Base-by-base conservation (phyloP, 37 sponge, comb jelly and placozoan genomes). In the Aplysina aerophoba region DNA sequence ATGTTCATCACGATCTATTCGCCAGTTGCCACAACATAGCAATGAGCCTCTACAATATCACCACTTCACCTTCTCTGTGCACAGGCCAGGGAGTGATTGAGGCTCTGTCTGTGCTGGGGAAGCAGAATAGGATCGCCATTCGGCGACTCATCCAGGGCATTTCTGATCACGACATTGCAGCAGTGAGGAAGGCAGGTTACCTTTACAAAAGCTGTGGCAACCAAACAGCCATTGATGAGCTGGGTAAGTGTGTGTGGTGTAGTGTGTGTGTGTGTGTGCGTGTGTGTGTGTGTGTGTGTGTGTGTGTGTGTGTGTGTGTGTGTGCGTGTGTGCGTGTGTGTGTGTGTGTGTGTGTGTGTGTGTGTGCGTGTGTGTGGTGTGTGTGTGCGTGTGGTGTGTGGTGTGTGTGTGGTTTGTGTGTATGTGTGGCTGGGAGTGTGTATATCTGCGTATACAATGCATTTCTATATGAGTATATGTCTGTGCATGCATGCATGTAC, bases 181-280 rank as follows among this genome's bases (percentile, higher is more conserved):
- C 92, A 21, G 67, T 91, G 56, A 35, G 64, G 73, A 84, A 87
- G 58, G 57, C 81, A 67, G 38, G 37, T 20, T 8, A 60, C 36
- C 44, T 91, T 24, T 91, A 91, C 63, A 37, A 75, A 1, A 61
- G 88, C 21, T 91, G 92, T 57, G 31, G 79, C 30, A 72, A 91
- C 55, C 67, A 62, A 20, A 79, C 36, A 8, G 64, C 62, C 24
- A 83, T 87, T 34, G 55, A 87, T 19, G 25, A 28, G 6, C 59
- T 24, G 20, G 86, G 78, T 75, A 35, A 13, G 73, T 33, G 20
- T 37, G 5, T 62, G 11, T 62, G 11, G 12, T 27, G n/a, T 8
- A 5, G 2, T 2, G 4, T 13, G 5, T 27, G 5, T 13, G 11
- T 62, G 27, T 62, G 11, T 13, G 4, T 62, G 11, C 4, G 27